Evolutionary conservation across 1,140 invertebrate genomes (phyloP).

Genomic region (Lepeophtheirus salmonis): DNA sequence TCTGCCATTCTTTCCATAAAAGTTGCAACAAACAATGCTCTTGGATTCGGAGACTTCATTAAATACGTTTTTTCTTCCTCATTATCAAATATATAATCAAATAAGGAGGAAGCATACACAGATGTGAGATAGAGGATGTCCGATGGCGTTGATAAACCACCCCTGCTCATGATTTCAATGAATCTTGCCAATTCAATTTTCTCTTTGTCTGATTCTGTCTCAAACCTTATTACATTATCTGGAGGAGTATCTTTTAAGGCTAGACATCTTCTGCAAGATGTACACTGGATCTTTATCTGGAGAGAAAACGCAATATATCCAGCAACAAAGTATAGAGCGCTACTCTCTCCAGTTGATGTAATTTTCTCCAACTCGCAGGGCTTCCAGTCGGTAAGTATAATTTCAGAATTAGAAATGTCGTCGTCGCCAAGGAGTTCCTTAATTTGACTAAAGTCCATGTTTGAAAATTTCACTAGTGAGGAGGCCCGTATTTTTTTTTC

Average conservation of each 20-base stretch:
- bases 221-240: neutral
- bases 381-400: neutral
- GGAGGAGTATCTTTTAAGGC: neutral
- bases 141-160: neutral
- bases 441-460: neutral
- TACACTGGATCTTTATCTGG: neutral
- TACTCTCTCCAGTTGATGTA: neutral
- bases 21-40: neutral
- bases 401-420: neutral
- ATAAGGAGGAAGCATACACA: neutral
- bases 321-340: neutral
- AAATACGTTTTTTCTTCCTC: neutral
- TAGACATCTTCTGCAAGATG: neutral
- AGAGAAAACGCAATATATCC: neutral
- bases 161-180: neutral
- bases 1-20: neutral
- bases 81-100: neutral
- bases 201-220: neutral
- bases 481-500: constrained; percentile 2
- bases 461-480: neutral
- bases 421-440: neutral
- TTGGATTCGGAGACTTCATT: neutral
- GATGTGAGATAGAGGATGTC: neutral
- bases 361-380: neutral
- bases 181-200: neutral